Percentiles rank a stretch among this genome's conserved stretches.
Conservation (phyloP, 2,113 vertebrate genomes). For the Gulo gulo region DNA sequence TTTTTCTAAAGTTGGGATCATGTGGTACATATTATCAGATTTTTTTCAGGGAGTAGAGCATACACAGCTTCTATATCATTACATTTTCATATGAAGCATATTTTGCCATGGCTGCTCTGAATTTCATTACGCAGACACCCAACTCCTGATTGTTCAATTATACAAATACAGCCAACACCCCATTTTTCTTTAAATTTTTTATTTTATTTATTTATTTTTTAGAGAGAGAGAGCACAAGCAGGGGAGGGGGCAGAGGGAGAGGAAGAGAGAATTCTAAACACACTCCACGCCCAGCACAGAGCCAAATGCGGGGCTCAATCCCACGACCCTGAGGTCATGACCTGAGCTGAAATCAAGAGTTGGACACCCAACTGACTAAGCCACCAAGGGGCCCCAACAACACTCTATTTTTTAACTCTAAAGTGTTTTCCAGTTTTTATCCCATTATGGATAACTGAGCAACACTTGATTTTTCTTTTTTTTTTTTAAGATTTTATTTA, state of each 20-base stretch:
- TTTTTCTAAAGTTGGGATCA: neutral
- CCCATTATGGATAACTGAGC: neutral
- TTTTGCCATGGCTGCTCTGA: neutral
- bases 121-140: neutral
- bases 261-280: neutral
- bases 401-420: slow-evolving; percentile 22
- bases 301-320: neutral
- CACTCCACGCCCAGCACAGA: neutral
- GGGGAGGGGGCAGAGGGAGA: neutral
- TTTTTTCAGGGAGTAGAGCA: neutral
- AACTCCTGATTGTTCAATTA: neutral
- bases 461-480: neutral
- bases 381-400: neutral
- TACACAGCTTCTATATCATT: neutral
- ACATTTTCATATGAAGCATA: neutral
- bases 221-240: neutral
- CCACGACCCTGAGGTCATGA: neutral
- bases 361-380: neutral
- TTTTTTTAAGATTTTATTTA: no score
- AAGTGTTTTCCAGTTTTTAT: slow-evolving; percentile 24
- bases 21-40: neutral
- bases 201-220: neutral
- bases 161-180: neutral
- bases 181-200: slow-evolving; percentile 9
- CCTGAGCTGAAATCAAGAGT: neutral